Evolutionary conservation across 2,113 vertebrate species (phyloP).

Genomic region (Anseranas semipalmata): DNA sequence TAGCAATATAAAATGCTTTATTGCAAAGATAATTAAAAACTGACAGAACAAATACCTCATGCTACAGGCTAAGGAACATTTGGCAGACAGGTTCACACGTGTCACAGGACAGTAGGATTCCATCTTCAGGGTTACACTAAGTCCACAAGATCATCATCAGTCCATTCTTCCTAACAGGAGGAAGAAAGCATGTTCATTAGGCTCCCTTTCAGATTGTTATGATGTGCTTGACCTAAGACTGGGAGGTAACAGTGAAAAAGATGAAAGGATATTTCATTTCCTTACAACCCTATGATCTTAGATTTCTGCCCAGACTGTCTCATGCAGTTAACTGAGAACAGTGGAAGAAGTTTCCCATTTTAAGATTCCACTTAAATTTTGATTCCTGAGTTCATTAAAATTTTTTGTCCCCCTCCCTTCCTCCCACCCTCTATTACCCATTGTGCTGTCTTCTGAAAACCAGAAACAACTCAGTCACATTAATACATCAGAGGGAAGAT

Average conservation of each 20-base stretch:
- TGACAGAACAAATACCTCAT: background rate
- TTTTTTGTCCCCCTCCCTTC: background rate
- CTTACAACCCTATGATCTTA: too few species aligned
- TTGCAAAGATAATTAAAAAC: rapidly evolving
- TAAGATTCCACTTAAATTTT: background rate
- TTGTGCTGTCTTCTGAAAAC: background rate
- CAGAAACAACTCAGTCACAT: background rate
- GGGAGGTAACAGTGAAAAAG: background rate
- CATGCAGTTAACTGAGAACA: background rate
- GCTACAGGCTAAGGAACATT: background rate
- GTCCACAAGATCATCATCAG: constrained; percentile 86
- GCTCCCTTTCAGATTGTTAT: background rate
- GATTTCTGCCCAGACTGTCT: background rate
- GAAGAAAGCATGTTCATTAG: background rate
- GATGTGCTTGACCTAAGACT: background rate
- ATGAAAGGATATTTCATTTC: background rate
- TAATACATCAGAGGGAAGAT: background rate
- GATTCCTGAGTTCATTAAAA: background rate
- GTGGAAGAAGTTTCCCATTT: background rate
- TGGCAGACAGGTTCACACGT: background rate
- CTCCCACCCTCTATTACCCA: too few species aligned
- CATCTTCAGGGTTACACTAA: background rate
- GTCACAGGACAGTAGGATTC: rapidly evolving
- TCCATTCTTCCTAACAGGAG: constrained; percentile 86
- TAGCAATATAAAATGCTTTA: background rate